A percentile compares a stretch with the other conserved stretches of the same genome.
Evolutionary conservation across 2,113 vertebrate species (phyloP).

Genomic region (Corydoras sp.): DNA sequence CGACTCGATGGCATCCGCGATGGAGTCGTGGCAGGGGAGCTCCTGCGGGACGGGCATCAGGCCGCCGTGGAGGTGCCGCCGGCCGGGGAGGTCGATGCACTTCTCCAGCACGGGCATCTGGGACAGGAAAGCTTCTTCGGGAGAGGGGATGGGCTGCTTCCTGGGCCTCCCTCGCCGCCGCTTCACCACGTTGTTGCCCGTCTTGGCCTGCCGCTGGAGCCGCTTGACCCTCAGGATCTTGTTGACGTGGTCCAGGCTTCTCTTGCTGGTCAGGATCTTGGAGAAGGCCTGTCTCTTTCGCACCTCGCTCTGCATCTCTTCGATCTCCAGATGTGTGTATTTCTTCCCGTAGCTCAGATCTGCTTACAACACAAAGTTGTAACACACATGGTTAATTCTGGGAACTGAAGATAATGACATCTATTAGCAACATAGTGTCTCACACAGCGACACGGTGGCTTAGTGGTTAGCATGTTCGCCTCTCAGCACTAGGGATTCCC

Average conservation of each 20-base stretch:
- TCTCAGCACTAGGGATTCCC: too few relatives aligned
- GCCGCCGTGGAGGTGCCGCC: constrained; percentile 70
- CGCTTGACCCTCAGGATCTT: constrained; percentile 98
- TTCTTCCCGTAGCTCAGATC: constrained; percentile 75
- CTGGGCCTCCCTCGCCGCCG: constrained; percentile 84
- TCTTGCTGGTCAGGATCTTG: constrained; percentile 84
- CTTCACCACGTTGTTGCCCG: constrained; percentile 97
- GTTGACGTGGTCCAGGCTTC: constrained; percentile 97
- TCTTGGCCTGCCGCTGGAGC: constrained; percentile 98
- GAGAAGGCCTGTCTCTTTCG: constrained; percentile 89
- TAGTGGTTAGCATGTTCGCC: too few relatives aligned
- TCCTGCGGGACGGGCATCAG: constrained; percentile 70
- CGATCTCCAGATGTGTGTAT: constrained; percentile 85
- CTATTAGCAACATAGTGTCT: too few relatives aligned
- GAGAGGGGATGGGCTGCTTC: constrained; percentile 69
- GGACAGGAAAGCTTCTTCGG: constrained; percentile 69
- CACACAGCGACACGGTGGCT: too few relatives aligned
- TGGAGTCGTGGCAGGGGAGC: constrained; percentile 78
- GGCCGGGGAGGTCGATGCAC: constrained; percentile 85
- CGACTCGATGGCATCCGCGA: constrained; percentile 90
- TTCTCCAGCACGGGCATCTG: constrained; percentile 95
- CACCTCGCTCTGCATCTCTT: constrained; percentile 91
- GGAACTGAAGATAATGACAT: too few relatives aligned
- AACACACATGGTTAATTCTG: constrained; percentile 1
- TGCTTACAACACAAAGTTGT: constrained; percentile 39